Evolutionary conservation across 2,113 vertebrate species (phyloP).

Genomic region (Aviceda subcristata): DNA sequence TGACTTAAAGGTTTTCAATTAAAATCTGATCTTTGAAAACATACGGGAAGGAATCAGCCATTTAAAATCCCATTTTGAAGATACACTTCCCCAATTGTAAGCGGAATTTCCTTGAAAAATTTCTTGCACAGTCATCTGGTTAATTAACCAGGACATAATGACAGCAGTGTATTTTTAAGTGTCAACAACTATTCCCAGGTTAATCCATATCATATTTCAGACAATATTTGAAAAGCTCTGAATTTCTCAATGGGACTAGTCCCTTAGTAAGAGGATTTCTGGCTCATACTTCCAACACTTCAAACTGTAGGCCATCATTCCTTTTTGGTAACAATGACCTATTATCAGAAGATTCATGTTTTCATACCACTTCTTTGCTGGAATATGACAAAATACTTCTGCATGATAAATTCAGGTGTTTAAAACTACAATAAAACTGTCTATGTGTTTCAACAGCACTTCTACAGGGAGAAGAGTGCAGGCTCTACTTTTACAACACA

Average conservation of each 20-base stretch:
- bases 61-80: neutral
- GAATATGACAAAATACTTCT: neutral
- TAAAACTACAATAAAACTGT: neutral
- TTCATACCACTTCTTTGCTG: neutral
- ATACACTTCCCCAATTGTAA: neutral
- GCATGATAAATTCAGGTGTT: neutral
- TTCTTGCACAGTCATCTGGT: neutral
- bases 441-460: neutral
- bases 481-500: neutral
- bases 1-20: neutral
- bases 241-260: neutral
- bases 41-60: neutral
- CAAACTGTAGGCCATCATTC: neutral
- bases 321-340: neutral
- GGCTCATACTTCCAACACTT: neutral
- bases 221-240: neutral
- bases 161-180: neutral
- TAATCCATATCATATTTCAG: neutral
- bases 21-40: conserved; percentile 33
- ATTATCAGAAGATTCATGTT: neutral
- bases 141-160: neutral
- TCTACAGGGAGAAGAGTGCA: neutral
- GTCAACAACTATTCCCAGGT: neutral
- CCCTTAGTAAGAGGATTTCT: neutral
- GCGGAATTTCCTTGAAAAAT: neutral